Base-by-base conservation (phyloP, 2,797 vertebrate species). In the Clamator glandarius region DNA sequence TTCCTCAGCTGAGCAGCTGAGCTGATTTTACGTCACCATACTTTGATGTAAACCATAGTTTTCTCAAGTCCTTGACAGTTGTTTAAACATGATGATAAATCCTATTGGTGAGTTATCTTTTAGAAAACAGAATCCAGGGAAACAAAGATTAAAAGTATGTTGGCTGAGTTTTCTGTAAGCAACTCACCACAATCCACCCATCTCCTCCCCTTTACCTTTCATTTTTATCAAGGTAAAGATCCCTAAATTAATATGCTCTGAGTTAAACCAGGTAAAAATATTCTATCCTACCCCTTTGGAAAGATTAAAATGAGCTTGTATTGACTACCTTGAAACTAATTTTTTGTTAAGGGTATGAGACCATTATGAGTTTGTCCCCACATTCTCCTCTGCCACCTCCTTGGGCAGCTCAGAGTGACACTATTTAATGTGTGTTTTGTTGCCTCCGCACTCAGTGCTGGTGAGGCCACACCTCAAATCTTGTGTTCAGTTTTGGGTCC, bases 1-100 rank as follows among this genome's bases (percentile, higher is more conserved):
- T 81, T 83, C 29, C n/a, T 73, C 82, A 89, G 51, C 4, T 84
- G 48, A 84, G 35, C 31, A 95, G 94, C 55, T 85, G 81, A 64
- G 33, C 48, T 70, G 26, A 66, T 78, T 91, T 92, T 70, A 82
- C 31, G 89, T 93, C 39, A 67, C 23, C 28, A 13, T 4, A 25
- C 28, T 77, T 94, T 69, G 39, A 44, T 33, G 89, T 18, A 83
- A 93, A 76, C 8, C 10, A 14, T 18, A 87, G 46, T 17, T 78
- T 92, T 74, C 57, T 78, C 24, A 87, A 79, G 51, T 63, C 44
- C 36, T 57, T 75, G 52, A 77, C 54, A 78, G 36, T 57, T 93
- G 42, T 87, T 91, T 79, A 81, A 73, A 91, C 19, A 51, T 10
- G 41, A 36, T 33, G 67, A 61, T 26, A 84, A 94, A 93, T 69